A percentile compares a stretch with the other conserved stretches of the same genome.
Evolutionary conservation across 53 echinoderm and acorn worm genomes (phyloP).

Genomic region (Holothuria scabra): DNA sequence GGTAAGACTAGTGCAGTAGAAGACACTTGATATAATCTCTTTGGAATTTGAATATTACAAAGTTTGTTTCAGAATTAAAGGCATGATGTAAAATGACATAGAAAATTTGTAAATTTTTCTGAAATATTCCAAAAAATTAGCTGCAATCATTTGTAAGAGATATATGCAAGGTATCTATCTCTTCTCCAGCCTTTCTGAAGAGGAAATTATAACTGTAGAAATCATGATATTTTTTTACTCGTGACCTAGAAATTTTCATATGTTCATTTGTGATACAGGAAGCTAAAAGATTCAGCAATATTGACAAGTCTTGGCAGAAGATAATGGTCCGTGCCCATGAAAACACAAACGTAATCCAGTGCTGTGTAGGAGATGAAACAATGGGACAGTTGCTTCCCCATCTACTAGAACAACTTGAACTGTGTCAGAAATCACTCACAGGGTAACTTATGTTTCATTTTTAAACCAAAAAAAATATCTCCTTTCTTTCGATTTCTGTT

Average conservation of each 20-base stretch:
- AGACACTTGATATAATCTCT: no score
- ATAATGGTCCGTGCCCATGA: conserved; percentile 98
- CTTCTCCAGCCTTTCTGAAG: no score
- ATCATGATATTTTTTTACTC: no score
- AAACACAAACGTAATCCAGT: conserved; percentile 97
- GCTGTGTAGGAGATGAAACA: conserved; percentile 98
- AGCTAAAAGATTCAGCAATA: conserved; percentile 97
- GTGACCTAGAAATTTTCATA: no score
- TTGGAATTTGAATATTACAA: no score
- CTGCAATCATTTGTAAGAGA: no score
- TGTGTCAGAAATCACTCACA: conserved; percentile 98
- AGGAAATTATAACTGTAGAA: no score
- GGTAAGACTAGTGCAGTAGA: conserved; percentile 38
- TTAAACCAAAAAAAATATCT: background rate
- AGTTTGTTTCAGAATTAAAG: no score
- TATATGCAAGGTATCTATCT: no score
- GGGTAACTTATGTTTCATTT: conserved; percentile 62
- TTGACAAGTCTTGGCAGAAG: conserved; percentile 99
- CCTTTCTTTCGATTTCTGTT: background rate
- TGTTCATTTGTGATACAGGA: conserved; percentile 60
- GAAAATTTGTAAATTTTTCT: no score
- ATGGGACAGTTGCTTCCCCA: conserved; percentile 98
- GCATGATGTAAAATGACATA: no score
- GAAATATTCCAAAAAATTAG: no score
- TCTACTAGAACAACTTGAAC: conserved; percentile 93